Conservation (phyloP, 1,140 invertebrate species). For the Dermatophagoides farinae region DNA sequence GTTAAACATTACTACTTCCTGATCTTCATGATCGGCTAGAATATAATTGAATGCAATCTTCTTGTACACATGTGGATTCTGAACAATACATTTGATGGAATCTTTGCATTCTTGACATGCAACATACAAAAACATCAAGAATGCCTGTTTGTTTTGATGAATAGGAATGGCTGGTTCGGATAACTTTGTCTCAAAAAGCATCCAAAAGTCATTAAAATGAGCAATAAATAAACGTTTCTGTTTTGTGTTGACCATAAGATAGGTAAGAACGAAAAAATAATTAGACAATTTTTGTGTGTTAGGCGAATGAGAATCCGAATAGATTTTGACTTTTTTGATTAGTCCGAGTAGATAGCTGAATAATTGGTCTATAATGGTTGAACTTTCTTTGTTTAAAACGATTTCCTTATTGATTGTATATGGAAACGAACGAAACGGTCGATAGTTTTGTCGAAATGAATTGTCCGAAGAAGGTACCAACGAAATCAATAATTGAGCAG, state of each 20-base stretch:
- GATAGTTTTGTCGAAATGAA: slow-evolving; percentile 64
- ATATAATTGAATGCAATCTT: slow-evolving; percentile 95
- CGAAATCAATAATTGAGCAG: slow-evolving; percentile 61
- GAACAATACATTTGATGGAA: slow-evolving; percentile 64
- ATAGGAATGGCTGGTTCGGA: slow-evolving; percentile 84
- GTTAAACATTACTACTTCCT: slow-evolving; percentile 79
- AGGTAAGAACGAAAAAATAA: slow-evolving; percentile 71
- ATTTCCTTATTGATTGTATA: slow-evolving; percentile 1
- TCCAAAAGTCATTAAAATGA: slow-evolving; percentile 74
- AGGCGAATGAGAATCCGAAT: slow-evolving; percentile 50
- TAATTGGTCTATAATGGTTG: slow-evolving; percentile 10
- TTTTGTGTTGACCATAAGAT: slow-evolving; percentile 63
- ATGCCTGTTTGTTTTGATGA: slow-evolving; percentile 81
- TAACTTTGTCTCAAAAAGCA: slow-evolving; percentile 75
- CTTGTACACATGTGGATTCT: slow-evolving; percentile 59
- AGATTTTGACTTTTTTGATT: slow-evolving; percentile 55
- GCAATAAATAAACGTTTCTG: slow-evolving; percentile 59
- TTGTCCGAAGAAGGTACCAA: slow-evolving; percentile 50
- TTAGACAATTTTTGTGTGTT: slow-evolving; percentile 74
- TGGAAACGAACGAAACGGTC: slow-evolving; percentile 21
- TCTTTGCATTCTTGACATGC: slow-evolving; percentile 75
- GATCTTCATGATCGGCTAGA: slow-evolving; percentile 85
- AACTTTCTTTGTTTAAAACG: slow-evolving; percentile 11
- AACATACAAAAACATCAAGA: slow-evolving; percentile 77
- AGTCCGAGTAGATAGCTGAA: slow-evolving; percentile 9